Percentiles rank a stretch among this genome's conserved stretches.
phyloP scores from a whole-genome alignment of 2,113 vertebrate genomes.

The Platanista minor region DNA sequence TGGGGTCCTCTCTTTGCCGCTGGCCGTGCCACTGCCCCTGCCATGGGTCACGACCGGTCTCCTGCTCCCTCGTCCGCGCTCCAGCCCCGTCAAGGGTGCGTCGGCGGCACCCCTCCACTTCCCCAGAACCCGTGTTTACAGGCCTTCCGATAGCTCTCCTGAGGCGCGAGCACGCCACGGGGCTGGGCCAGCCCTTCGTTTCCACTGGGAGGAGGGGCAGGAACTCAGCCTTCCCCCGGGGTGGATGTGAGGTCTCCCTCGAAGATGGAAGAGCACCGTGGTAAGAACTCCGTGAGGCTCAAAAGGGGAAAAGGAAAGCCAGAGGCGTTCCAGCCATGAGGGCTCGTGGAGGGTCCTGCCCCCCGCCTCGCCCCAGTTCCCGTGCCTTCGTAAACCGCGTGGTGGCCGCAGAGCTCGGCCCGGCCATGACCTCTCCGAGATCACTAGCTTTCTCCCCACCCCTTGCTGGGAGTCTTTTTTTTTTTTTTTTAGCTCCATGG shows the following conservation, averaged over 20 bases:
- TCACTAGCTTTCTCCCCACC: neutral
- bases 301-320: neutral
- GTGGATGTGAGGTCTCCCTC: neutral
- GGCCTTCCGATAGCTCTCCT: neutral
- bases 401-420: neutral
- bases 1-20: neutral
- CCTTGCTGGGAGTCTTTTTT: neutral
- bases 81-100: neutral
- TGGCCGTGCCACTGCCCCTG: rapidly evolving
- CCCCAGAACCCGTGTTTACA: constrained; percentile 8
- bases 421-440: neutral
- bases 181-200: neutral
- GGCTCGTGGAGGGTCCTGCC: neutral
- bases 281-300: neutral
- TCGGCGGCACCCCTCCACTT: neutral
- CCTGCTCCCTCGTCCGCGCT: neutral
- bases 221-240: neutral
- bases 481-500: neutral
- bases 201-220: neutral
- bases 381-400: neutral
- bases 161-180: neutral
- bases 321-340: neutral
- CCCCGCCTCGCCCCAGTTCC: neutral
- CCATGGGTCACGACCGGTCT: rapidly evolving
- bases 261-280: neutral